Evolutionary conservation across 1,140 invertebrate species (phyloP).

Genomic region (Neuroterus valhalla): DNA sequence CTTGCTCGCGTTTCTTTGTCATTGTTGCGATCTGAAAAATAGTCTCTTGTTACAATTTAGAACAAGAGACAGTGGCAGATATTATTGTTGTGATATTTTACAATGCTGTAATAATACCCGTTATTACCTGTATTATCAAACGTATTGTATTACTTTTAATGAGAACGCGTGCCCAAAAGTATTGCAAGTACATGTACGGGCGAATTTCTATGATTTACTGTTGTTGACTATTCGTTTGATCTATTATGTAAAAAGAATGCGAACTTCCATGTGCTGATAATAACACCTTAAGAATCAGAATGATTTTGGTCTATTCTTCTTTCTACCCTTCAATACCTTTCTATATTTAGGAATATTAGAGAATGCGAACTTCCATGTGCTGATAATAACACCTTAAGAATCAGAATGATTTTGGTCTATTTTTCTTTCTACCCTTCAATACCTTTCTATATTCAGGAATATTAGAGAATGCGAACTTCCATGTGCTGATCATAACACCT

Average conservation of each 20-base stretch:
- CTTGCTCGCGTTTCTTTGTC: conserved; percentile 39
- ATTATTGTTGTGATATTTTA: conserved; percentile 74
- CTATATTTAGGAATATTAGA: conserved; percentile 9
- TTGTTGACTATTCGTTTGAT: conserved; percentile 62
- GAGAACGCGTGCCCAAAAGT: conserved; percentile 30
- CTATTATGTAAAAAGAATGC: conserved; percentile 64
- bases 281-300: conserved; percentile 66
- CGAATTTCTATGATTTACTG: conserved; percentile 56
- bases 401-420: conserved; percentile 28
- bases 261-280: conserved; percentile 74
- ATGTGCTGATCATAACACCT: conserved; percentile 73
- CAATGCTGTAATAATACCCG: conserved; percentile 66
- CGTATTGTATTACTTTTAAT: conserved; percentile 58
- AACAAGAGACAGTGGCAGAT: conserved; percentile 59
- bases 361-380: conserved; percentile 71
- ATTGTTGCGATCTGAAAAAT: conserved; percentile 44
- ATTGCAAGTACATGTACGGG: conserved; percentile 32
- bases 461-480: conserved; percentile 65
- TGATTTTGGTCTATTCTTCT: conserved; percentile 14
- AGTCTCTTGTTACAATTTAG: conserved; percentile 56
- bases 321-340: background rate
- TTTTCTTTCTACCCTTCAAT: background rate
- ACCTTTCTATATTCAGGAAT: background rate
- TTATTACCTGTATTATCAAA: conserved; percentile 63
- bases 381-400: conserved; percentile 72